phyloP scores from a whole-genome alignment of 2,888 invertebrate species.

The Drosophila mulleri region DNA sequence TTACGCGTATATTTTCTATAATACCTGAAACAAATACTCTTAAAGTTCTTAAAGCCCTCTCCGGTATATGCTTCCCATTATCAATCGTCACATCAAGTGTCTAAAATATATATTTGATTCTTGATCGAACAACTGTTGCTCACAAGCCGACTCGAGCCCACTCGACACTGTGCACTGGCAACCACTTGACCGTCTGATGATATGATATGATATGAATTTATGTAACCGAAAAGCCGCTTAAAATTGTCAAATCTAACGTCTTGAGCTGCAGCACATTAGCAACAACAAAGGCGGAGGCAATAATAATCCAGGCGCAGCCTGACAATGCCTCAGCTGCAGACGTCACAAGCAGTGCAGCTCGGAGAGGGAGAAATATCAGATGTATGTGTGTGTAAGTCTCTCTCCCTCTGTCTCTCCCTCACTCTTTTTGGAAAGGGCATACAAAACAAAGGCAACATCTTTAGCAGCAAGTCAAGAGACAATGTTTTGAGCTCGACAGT shows the following conservation, averaged over 20 bases:
- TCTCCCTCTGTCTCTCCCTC: neutral
- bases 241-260: constrained; percentile 34
- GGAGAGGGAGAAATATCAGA: neutral
- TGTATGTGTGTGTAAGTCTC: neutral
- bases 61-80: too few relatives aligned
- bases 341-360: constrained; percentile 40
- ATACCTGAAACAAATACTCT: neutral
- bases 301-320: constrained; percentile 28
- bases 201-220: constrained; percentile 7
- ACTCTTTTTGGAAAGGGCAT: constrained; percentile 21
- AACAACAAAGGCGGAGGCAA: constrained; percentile 41
- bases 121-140: constrained; percentile 10
- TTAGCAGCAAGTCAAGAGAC: constrained; percentile 39
- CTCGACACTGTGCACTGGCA: neutral
- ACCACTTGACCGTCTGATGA: constrained; percentile 36
- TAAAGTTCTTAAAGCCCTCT: too few relatives aligned
- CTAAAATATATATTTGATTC: neutral
- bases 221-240: constrained; percentile 46
- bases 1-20: too few relatives aligned
- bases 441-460: constrained; percentile 44
- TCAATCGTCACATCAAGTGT: neutral
- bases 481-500: constrained; percentile 44
- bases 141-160: neutral
- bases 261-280: constrained; percentile 41
- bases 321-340: constrained; percentile 46